Evolutionary conservation across 2,797 vertebrate genomes (phyloP).

Genomic region (Buceros bicornis): DNA sequence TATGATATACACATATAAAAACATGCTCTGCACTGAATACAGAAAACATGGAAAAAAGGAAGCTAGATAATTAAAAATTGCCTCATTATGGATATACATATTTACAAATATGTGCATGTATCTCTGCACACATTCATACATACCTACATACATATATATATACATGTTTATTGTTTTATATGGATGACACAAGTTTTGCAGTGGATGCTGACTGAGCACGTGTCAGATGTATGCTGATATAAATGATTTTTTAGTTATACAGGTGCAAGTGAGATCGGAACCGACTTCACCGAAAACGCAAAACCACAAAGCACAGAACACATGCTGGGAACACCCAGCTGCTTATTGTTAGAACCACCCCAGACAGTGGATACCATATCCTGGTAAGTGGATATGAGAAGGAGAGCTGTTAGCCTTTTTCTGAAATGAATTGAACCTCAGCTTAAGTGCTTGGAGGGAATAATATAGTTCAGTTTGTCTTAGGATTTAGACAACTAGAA

Average conservation of each 20-base stretch:
- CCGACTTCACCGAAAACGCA: background rate
- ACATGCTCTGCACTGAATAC: background rate
- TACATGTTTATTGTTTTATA: background rate
- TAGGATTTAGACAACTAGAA: background rate
- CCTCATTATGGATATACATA: background rate
- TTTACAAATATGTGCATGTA: background rate
- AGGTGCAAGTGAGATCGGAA: background rate
- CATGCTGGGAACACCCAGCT: background rate
- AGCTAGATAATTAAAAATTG: background rate
- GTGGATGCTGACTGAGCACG: background rate
- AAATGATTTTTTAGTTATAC: background rate
- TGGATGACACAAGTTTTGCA: fast-evolving
- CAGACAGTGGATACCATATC: background rate
- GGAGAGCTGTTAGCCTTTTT: background rate
- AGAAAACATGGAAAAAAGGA: background rate
- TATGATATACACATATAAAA: background rate
- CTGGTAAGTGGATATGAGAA: background rate
- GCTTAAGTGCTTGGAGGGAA: background rate
- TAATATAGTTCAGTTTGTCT: background rate
- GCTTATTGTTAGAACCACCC: background rate
- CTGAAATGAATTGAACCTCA: background rate
- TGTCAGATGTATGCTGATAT: background rate
- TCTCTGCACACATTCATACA: background rate
- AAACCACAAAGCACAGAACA: background rate
- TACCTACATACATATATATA: background rate